Conservation (phyloP, 2,888 invertebrate species). For the Drosophila atroscutellata region DNA sequence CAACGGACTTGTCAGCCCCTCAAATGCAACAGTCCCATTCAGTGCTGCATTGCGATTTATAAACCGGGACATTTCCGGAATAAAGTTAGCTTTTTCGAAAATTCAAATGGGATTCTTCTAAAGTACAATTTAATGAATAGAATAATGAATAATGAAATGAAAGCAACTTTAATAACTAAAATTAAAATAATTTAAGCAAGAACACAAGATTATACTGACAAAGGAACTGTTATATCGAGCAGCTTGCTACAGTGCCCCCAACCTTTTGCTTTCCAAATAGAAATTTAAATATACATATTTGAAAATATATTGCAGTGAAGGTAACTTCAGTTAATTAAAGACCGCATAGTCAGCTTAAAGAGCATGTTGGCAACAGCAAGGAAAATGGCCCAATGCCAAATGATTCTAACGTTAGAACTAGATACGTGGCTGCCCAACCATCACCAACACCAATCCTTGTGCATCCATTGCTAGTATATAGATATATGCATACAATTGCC, state of each 20-base stretch:
- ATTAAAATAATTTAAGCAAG: background rate
- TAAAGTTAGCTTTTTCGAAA: background rate
- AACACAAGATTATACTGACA: background rate
- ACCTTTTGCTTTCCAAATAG: background rate
- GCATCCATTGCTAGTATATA: constrained; percentile 9
- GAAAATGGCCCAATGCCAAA: constrained; percentile 55
- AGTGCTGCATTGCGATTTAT: background rate
- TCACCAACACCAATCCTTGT: constrained; percentile 28
- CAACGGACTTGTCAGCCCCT: constrained; percentile 9
- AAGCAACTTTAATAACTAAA: background rate
- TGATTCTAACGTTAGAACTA: constrained; percentile 12
- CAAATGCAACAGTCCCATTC: constrained; percentile 43
- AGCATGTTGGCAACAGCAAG: constrained; percentile 19
- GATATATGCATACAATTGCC: constrained; percentile 26
- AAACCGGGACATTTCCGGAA: background rate
- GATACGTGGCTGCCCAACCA: constrained; percentile 35
- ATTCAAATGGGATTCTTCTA: background rate
- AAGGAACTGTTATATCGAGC: background rate
- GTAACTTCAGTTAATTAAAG: constrained; percentile 42
- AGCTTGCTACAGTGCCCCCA: background rate
- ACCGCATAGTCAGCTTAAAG: constrained; percentile 26
- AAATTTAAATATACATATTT: background rate
- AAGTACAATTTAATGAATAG: background rate
- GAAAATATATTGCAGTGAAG: background rate
- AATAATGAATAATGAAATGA: too few species aligned